phyloP scores from a whole-genome alignment of 2,797 vertebrate species.

The Sebastes aleutianus region DNA sequence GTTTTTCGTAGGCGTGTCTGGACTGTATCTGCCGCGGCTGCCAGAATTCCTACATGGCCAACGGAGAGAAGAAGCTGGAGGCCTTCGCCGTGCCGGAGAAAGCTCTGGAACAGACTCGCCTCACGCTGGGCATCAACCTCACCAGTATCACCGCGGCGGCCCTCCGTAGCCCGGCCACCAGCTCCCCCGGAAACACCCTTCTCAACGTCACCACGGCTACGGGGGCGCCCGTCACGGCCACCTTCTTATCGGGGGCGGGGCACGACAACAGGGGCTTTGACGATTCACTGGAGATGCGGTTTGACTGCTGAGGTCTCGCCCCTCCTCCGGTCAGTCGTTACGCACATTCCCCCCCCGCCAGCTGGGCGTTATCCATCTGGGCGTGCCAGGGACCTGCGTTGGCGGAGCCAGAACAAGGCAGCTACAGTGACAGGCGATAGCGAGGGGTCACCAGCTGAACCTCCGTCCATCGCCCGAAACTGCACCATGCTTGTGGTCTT shows the following conservation, averaged over 20 bases:
- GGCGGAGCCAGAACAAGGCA: conserved; percentile 88
- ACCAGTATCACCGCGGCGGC: conserved; percentile 89
- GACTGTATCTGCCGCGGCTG: conserved; percentile 99
- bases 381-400: conserved; percentile 65
- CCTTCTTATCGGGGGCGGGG: conserved; percentile 94
- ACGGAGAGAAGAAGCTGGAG: conserved; percentile 99
- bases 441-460: conserved; percentile 42
- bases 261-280: conserved; percentile 95
- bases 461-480: conserved; percentile 61
- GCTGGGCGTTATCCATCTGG: conserved; percentile 60
- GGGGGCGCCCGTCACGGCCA: conserved; percentile 85
- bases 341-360: conserved; percentile 73
- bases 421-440: conserved; percentile 87
- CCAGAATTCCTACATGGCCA: conserved; percentile 99
- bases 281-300: conserved; percentile 97
- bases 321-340: conserved; percentile 52
- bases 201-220: conserved; percentile 90
- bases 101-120: conserved; percentile 97
- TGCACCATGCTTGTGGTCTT: conserved; percentile 87
- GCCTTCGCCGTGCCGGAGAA: conserved; percentile 99
- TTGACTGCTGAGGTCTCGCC: conserved; percentile 90
- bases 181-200: conserved; percentile 86
- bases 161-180: conserved; percentile 88
- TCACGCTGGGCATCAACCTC: conserved; percentile 99
- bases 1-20: conserved; percentile 87